Conservation (phyloP, 92 coral and sea anemone species). For the Pocillopora meandrina region DNA sequence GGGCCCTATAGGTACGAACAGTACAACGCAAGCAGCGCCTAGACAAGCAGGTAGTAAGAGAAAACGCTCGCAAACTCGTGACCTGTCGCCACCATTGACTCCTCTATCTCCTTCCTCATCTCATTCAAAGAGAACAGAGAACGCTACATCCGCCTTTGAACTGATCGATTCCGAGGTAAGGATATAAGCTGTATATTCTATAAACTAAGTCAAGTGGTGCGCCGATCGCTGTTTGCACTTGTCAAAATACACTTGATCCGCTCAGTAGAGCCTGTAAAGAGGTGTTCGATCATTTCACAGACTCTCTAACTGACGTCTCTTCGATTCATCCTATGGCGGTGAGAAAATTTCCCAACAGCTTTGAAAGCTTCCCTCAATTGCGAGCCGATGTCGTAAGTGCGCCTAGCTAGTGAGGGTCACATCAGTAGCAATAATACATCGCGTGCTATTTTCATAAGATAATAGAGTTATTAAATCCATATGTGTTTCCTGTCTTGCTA, state of each 20-base stretch:
- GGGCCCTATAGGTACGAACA: conserved; percentile 85
- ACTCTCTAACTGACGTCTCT: neutral
- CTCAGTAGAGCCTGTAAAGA: conserved; percentile 4
- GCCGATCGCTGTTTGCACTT: conserved; percentile 73
- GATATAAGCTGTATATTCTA: conserved; percentile 36
- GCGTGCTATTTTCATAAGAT: conserved; percentile 81
- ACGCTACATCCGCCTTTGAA: conserved; percentile 93
- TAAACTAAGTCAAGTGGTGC: conserved; percentile 57
- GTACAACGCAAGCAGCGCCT: conserved; percentile 71
- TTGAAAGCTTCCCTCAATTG: conserved; percentile 1
- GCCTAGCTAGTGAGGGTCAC: conserved; percentile 11
- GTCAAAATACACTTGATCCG: conserved; percentile 75
- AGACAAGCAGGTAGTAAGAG: conserved; percentile 66
- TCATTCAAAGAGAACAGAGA: conserved; percentile 84
- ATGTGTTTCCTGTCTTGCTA: conserved; percentile 66
- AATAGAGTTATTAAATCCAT: conserved; percentile 85
- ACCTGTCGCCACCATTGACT: conserved; percentile 98
- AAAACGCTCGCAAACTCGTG: conserved; percentile 86
- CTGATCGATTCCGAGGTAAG: conserved; percentile 94
- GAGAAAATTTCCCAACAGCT: conserved; percentile 8
- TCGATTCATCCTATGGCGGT: conserved; percentile 38
- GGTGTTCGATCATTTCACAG: conserved; percentile 13
- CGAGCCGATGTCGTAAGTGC: conserved; percentile 22
- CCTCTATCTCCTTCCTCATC: conserved; percentile 97
- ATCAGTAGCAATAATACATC: conserved; percentile 49